Conservation (phyloP, 2,113 vertebrate genomes). For the Morone saxatilis region DNA sequence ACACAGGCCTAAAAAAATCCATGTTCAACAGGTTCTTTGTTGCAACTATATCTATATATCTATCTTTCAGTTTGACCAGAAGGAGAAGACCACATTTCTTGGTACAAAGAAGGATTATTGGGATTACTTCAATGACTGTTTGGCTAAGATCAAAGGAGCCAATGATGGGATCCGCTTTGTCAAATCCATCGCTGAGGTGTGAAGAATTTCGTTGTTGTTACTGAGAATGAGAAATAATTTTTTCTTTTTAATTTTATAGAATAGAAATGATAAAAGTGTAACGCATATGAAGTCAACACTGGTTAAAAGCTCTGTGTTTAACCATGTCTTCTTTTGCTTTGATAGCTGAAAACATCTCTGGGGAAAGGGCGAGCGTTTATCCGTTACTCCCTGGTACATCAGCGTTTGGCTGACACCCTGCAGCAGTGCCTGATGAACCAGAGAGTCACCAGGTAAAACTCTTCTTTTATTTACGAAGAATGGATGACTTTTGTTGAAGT, state of each 20-base stretch:
- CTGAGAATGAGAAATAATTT: too few relatives aligned
- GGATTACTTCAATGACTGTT: slow-evolving; percentile 96
- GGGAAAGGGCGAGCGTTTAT: slow-evolving; percentile 96
- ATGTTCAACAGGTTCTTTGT: background rate
- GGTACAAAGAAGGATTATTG: slow-evolving; percentile 96
- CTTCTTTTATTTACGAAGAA: background rate
- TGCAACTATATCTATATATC: background rate
- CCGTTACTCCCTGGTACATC: slow-evolving; percentile 95
- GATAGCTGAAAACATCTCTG: slow-evolving; percentile 93
- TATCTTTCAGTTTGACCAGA: slow-evolving; percentile 92
- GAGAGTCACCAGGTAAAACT: slow-evolving; percentile 91
- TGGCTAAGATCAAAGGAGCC: slow-evolving; percentile 95
- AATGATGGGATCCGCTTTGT: slow-evolving; percentile 98
- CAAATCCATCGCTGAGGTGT: slow-evolving; percentile 94
- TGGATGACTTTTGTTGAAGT: background rate
- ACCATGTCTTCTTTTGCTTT: background rate
- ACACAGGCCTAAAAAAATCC: background rate
- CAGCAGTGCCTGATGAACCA: slow-evolving; percentile 97
- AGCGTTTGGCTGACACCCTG: slow-evolving; percentile 94
- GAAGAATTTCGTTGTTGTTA: slow-evolving; percentile 21
- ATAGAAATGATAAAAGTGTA: too few relatives aligned
- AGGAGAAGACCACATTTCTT: slow-evolving; percentile 93
- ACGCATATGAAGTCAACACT: background rate
- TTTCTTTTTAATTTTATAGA: background rate
- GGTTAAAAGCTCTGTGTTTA: background rate